Evolutionary conservation across 2,113 vertebrate genomes (phyloP), one percentile per base, ranked within the genome.

Genomic region (Columbina picui): DNA sequence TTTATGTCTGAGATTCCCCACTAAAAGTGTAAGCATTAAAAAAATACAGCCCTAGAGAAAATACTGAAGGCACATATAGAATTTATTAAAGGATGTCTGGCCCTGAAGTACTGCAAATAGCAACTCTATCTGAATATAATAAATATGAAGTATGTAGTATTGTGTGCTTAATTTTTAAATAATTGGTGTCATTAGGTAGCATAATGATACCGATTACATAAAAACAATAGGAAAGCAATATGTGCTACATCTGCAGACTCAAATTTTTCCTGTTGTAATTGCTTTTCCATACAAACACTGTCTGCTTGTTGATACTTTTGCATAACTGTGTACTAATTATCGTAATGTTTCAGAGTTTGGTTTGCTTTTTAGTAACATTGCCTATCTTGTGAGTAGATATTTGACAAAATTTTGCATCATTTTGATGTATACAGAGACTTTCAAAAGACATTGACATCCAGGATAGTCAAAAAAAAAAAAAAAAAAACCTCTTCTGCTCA

Each of bases 141-240:
- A 97, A 95, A 95, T 92, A 97, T 52, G 53, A 85, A 89, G 89
- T 77, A 93, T 93, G 73, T 88, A 89, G 82, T 91, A 94, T 76
- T 95, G 56, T 92, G 85, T 90, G 73, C 95, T 97, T 98, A 97
- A 98, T 98, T 98, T 98, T 98, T 96, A 96, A 98, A 95, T 98
- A 98, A 98, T 97, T 97, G 87, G 64, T 93, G 75, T 97, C 96
- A 97, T 98, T 98, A 98, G 85, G 84, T 97, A 97, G 84, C 84
- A 93, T 96, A 98, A 97, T 95, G 91, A 97, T 79, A 90, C 67
- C 10, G 61, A 94, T 96, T 96, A 95, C 80, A 84, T 22, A 34
- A 90, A 95, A 96, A 92, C 85, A 76, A 92, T 65, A 89, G 73
- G 83, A 91, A 97, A 95, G 84, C 91, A 95, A 78, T 69, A 56